These are phyloP conservation scores for Takifugu bimaculatus DNA, from an alignment of 2,113 vertebrate genomes.

Conservation along the genomic window DNA sequence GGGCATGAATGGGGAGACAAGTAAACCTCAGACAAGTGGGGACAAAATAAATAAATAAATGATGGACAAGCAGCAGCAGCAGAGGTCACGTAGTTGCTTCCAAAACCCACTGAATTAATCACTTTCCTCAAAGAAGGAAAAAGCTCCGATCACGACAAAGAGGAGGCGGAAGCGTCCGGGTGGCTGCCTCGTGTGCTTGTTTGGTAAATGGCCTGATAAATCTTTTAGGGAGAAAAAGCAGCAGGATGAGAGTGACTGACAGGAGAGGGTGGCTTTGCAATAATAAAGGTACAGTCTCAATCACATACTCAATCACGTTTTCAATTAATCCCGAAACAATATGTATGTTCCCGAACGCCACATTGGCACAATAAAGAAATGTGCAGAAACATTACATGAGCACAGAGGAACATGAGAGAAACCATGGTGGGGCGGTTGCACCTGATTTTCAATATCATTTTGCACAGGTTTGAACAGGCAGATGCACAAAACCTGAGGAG, in stretches of 20 bases:
- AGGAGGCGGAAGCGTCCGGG: slow-evolving; percentile 10
- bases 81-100: slow-evolving; percentile 13
- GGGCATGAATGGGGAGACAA: background rate
- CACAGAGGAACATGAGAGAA: background rate
- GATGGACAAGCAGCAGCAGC: background rate
- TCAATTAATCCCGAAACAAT: slow-evolving; percentile 1
- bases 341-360: background rate
- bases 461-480: too few relatives aligned
- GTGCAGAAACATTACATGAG: background rate
- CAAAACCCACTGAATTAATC: slow-evolving; percentile 12
- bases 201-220: slow-evolving; percentile 52
- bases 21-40: background rate
- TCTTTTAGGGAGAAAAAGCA: slow-evolving; percentile 40
- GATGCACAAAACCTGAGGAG: too few relatives aligned
- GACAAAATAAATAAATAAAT: slow-evolving; percentile 7
- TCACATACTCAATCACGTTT: too few relatives aligned
- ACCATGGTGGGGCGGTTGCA: background rate
- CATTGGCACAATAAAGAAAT: background rate
- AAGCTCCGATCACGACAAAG: slow-evolving; percentile 11
- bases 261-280: slow-evolving; percentile 24
- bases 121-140: slow-evolving; percentile 1
- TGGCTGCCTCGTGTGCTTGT: slow-evolving; percentile 29
- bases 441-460: too few relatives aligned
- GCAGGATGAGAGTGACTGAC: background rate
- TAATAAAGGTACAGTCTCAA: slow-evolving; percentile 21